These are phyloP conservation scores for Troides oblongomaculatus DNA, from an alignment of 2,888 invertebrate species.

Conservation along the genomic window DNA sequence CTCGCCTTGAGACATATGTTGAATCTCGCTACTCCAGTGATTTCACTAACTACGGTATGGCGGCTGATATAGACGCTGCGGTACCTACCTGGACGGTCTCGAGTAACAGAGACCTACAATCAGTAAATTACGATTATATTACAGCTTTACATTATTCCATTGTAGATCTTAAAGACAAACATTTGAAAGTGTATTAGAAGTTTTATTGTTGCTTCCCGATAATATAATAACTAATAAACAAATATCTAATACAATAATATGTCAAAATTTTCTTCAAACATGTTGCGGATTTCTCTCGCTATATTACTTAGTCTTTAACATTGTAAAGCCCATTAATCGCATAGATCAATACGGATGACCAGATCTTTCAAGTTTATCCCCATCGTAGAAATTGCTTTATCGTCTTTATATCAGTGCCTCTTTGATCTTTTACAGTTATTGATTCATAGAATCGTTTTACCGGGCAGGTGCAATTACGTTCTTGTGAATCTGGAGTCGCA, in stretches of 20 bases:
- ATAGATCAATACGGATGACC: not conserved
- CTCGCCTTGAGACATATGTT: no score
- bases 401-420: conserved; percentile 12
- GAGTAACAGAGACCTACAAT: no score
- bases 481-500: conserved; percentile 67
- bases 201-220: no score
- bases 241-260: not conserved
- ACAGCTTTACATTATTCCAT: no score
- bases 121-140: no score
- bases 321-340: conserved; percentile 1
- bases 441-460: conserved; percentile 62
- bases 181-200: conserved; percentile 1
- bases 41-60: no score
- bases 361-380: conserved; percentile 10
- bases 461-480: conserved; percentile 66
- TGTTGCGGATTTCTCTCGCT: not conserved
- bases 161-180: not conserved
- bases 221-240: not conserved
- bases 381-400: conserved; percentile 20
- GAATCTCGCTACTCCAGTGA: no score
- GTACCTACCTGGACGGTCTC: no score
- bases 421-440: conserved; percentile 25
- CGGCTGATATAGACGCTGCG: no score
- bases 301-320: conserved; percentile 1
- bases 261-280: not conserved